phyloP scores from a whole-genome alignment of 2,888 invertebrate genomes.

The Cantharis flavilabris region DNA sequence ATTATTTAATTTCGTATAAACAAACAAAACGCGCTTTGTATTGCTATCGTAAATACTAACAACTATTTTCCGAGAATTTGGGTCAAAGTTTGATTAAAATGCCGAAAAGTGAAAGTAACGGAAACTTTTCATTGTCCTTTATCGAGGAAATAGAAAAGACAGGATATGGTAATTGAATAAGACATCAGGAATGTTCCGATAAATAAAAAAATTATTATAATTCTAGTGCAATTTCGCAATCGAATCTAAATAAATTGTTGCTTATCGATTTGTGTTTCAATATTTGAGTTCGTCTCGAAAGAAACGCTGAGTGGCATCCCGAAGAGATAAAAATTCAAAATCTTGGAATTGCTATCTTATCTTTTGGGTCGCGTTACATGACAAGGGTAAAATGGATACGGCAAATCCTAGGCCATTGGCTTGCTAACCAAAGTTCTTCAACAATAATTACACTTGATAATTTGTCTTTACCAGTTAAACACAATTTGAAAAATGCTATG shows the following conservation, averaged over 20 bases:
- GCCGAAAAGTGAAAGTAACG: background rate
- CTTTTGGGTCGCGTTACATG: background rate
- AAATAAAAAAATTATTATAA: background rate
- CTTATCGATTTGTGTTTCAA: background rate
- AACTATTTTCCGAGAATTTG: background rate
- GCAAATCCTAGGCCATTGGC: background rate
- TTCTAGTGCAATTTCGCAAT: background rate
- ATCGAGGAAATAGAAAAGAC: background rate
- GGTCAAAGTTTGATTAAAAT: background rate
- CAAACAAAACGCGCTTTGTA: too few species aligned
- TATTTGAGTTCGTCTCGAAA: background rate
- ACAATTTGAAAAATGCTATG: background rate
- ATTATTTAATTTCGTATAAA: background rate
- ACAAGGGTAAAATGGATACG: background rate
- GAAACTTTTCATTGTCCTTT: background rate
- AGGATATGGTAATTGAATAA: background rate
- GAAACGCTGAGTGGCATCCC: background rate
- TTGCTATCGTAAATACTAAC: too few species aligned
- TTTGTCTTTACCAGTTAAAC: background rate
- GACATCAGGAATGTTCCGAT: background rate
- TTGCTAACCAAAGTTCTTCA: background rate
- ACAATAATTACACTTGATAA: background rate
- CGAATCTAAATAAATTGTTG: background rate
- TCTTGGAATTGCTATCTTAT: conserved; percentile 1
- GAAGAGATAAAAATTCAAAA: background rate